Conservation (phyloP, 2,888 invertebrate species). For the Eubasilissa splendida region DNA sequence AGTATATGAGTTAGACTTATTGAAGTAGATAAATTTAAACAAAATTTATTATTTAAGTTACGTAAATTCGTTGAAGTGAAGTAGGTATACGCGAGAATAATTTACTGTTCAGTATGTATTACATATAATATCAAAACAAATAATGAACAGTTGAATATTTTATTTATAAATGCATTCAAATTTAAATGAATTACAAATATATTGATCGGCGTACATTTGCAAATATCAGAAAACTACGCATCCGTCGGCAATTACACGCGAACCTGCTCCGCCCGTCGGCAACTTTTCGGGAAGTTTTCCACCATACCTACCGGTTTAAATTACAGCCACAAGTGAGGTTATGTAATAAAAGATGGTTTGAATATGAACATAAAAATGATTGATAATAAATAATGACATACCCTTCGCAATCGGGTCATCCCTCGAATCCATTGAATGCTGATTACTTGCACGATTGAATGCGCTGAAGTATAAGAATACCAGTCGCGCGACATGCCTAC, state of each 20-base stretch:
- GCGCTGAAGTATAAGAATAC: constrained; percentile 11
- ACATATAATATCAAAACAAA: no score
- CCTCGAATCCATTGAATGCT: neutral
- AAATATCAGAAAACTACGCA: neutral
- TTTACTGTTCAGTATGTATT: no score
- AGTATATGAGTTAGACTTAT: no score
- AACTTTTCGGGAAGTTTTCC: neutral
- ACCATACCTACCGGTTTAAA: no score
- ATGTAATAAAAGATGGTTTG: neutral
- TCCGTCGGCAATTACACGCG: constrained; percentile 15
- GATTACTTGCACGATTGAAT: constrained; percentile 6
- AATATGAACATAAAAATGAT: constrained; percentile 3
- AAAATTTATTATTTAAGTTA: no score
- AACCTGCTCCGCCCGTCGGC: constrained; percentile 36
- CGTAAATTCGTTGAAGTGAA: no score
- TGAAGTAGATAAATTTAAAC: no score
- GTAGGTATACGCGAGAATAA: no score
- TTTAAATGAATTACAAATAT: no score
- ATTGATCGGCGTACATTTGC: neutral
- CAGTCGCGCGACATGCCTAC: constrained; percentile 1
- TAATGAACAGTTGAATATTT: no score
- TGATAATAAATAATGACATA: neutral
- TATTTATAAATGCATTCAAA: no score
- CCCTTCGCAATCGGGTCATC: neutral
- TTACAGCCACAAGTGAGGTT: no score